Evolutionary conservation across 2,113 vertebrate species (phyloP).

Genomic region (Ceuthmochares aereus): DNA sequence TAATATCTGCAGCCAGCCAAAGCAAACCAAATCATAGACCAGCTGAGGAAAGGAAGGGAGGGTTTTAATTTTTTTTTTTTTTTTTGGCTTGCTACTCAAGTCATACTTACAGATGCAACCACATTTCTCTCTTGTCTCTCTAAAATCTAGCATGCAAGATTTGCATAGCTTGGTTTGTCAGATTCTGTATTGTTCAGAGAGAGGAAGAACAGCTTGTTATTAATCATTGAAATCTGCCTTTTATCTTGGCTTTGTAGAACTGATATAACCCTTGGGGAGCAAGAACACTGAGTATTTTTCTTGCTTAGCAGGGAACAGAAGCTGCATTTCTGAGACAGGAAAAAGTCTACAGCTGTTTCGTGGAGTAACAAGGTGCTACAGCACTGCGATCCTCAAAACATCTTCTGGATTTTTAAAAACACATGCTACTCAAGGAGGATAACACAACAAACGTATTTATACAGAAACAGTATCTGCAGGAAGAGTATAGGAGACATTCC

Average conservation of each 20-base stretch:
- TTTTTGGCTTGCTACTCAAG: not conserved
- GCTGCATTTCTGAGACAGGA: not conserved
- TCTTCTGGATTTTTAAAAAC: not conserved
- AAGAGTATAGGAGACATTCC: not conserved
- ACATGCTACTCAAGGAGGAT: not conserved
- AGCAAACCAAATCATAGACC: not conserved
- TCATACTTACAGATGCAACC: not conserved
- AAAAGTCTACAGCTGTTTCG: not conserved
- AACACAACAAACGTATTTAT: not conserved
- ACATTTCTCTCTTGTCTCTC: not conserved
- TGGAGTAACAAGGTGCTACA: not conserved
- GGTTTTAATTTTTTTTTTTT: not conserved
- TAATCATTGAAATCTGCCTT: not conserved
- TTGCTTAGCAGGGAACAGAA: not conserved
- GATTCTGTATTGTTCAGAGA: not conserved
- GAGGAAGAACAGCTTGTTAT: not conserved
- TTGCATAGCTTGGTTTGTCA: not conserved
- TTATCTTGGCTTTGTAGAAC: not conserved
- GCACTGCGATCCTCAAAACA: not conserved
- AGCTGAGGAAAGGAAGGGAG: not conserved
- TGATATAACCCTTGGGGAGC: fast-evolving
- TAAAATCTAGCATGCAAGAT: not conserved
- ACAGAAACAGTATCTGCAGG: not conserved
- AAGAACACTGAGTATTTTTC: not conserved
- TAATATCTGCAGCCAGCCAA: not conserved